Percentiles rank a stretch among this genome's conserved stretches.
phyloP scores from a whole-genome alignment of 2,797 vertebrate species.

The Rhabdophis nuchalis region DNA sequence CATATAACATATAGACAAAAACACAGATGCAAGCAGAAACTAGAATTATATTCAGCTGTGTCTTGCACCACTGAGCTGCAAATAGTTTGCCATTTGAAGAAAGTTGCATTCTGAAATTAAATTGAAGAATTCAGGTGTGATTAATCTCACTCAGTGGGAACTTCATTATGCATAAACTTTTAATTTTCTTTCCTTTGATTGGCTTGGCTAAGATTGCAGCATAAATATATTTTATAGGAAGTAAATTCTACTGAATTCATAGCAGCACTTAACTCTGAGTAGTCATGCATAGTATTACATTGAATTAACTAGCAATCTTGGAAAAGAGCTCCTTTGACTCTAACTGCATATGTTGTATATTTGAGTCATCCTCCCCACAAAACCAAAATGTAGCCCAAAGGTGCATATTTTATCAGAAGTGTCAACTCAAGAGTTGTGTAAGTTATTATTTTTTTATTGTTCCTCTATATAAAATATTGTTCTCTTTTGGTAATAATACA shows the following conservation, averaged over 20 bases:
- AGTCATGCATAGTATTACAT: background rate
- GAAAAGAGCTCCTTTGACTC: background rate
- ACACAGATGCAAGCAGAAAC: slow-evolving; percentile 55
- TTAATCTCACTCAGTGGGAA: slow-evolving; percentile 29
- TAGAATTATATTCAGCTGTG: slow-evolving; percentile 63
- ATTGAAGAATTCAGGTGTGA: slow-evolving; percentile 46
- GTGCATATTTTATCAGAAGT: background rate
- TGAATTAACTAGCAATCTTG: background rate
- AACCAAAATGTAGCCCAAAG: background rate
- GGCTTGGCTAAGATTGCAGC: background rate
- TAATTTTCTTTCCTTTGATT: slow-evolving; percentile 11
- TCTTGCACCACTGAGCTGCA: slow-evolving; percentile 56
- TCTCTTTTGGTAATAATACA: background rate
- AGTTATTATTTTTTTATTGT: background rate
- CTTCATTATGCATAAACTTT: slow-evolving; percentile 6
- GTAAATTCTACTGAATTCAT: background rate
- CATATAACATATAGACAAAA: slow-evolving; percentile 39
- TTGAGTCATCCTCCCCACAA: background rate
- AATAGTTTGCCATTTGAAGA: slow-evolving; percentile 47
- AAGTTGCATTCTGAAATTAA: slow-evolving; percentile 51
- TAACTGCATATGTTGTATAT: background rate
- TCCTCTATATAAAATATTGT: background rate
- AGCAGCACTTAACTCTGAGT: background rate
- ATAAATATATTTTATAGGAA: background rate
- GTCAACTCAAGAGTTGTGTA: background rate